phyloP scores from a whole-genome alignment of 1,140 invertebrate species.

The Bombus picipes region DNA sequence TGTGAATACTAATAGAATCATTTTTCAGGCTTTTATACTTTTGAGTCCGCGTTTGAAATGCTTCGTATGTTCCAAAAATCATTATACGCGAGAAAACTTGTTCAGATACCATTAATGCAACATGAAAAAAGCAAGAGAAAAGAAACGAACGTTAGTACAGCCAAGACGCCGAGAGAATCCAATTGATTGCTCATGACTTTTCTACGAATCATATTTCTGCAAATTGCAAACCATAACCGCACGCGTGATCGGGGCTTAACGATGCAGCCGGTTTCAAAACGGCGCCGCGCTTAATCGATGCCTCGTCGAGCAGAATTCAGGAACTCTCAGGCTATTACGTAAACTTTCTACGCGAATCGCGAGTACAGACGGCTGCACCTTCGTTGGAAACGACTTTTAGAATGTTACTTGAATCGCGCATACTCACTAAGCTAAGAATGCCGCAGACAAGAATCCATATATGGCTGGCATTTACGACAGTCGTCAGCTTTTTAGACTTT shows the following conservation, averaged over 20 bases:
- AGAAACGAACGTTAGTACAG: neutral
- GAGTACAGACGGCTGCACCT: neutral
- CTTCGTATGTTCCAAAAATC: neutral
- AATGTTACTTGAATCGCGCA: constrained; percentile 31
- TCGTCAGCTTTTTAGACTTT: constrained; percentile 46
- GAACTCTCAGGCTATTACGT: constrained; percentile 33
- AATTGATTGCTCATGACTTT: neutral
- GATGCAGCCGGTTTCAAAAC: constrained; percentile 53
- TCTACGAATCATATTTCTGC: constrained; percentile 2
- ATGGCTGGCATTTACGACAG: constrained; percentile 63
- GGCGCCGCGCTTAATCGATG: constrained; percentile 47
- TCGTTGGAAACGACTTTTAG: constrained; percentile 37
- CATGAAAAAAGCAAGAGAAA: too few relatives aligned
- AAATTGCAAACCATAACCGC: neutral
- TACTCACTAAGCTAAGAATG: constrained; percentile 33
- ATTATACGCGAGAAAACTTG: neutral
- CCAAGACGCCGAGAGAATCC: neutral
- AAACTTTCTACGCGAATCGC: neutral
- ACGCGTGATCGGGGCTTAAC: constrained; percentile 21
- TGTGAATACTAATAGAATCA: too few relatives aligned
- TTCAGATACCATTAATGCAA: neutral
- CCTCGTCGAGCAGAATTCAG: constrained; percentile 38
- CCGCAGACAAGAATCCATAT: constrained; percentile 54
- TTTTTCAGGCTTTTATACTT: too few relatives aligned
- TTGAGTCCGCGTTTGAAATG: too few relatives aligned